These are phyloP conservation scores for Dinothrombium tinctorium DNA, from an alignment of 1,140 invertebrate species.

Conservation along the genomic window DNA sequence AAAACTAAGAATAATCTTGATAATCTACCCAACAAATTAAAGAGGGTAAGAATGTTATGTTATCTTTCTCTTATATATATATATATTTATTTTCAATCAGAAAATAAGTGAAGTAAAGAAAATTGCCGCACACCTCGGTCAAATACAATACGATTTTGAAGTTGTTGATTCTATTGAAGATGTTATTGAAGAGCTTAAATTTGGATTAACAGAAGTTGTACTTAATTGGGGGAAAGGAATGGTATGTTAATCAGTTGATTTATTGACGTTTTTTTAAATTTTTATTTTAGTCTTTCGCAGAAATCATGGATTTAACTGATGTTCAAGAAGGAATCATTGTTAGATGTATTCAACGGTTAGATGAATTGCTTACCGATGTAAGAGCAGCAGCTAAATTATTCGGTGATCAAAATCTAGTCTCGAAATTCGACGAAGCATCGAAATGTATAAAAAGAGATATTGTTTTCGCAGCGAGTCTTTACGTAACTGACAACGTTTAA, in stretches of 20 bases:
- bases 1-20: slow-evolving; percentile 29
- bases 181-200: slow-evolving; percentile 46
- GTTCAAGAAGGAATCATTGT: slow-evolving; percentile 97
- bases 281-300: slow-evolving; percentile 47
- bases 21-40: slow-evolving; percentile 3
- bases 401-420: slow-evolving; percentile 63
- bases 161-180: slow-evolving; percentile 27
- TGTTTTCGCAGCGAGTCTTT: slow-evolving; percentile 89
- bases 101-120: slow-evolving; percentile 25
- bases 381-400: slow-evolving; percentile 75
- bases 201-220: slow-evolving; percentile 72
- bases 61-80: slow-evolving; percentile 1
- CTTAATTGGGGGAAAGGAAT: slow-evolving; percentile 83
- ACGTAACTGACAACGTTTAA: slow-evolving; percentile 34
- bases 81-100: slow-evolving; percentile 15
- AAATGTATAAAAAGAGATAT: slow-evolving; percentile 85
- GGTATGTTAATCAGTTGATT: slow-evolving; percentile 23
- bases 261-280: slow-evolving; percentile 9
- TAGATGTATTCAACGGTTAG: slow-evolving; percentile 80
- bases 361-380: slow-evolving; percentile 75
- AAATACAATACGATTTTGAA: slow-evolving; percentile 28
- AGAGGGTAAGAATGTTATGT: background rate
- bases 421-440: slow-evolving; percentile 88
- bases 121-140: slow-evolving; percentile 28
- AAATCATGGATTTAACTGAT: slow-evolving; percentile 70